Evolutionary conservation across 2,797 vertebrate genomes (phyloP), one percentile per base, ranked within the genome.

Genomic region (Enteromius treurensis): DNA sequence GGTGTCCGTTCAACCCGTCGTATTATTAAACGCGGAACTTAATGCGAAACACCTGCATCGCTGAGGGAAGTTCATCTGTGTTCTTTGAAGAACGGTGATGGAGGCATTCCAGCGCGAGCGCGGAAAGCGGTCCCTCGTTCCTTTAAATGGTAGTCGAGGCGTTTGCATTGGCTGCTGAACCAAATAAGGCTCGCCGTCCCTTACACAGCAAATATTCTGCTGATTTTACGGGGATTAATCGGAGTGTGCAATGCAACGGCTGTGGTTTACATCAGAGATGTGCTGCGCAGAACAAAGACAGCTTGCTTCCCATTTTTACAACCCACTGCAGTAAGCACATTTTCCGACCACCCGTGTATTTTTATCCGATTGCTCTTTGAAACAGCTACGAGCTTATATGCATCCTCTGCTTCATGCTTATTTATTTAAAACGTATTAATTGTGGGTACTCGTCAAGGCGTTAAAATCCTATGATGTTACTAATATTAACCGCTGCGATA

Each of bases 191-290:
- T 89, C 82, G 77, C 89, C 84, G 69, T 83, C 82, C 83, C 90
- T 92, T 91, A 92, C 92, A 91, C 93, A 92, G 91, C 91, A 91
- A 86, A 92, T 91, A 89, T 87, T 89, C 49, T 37, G 82, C 88
- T 88, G 88, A 80, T 88, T 89, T 88, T 86, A 78, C 77, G 89
- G 65, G 80, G 51, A 90, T 89, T 90, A 89, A 88, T 88, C 62
- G 64, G 37, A 60, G 74, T 21, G 68, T 73, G 86, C 55, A 81
- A 81, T 86, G 79, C 55, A 74, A 77, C 69, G 58, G 19, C 64
- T 58, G 45, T 64, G 62, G 55, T 62, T 82, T 76, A 62, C n/a
- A 55, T 65, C 29, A 76, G 79, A 49, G 67, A 64, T 55, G 67
- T 55, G 62, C 78, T 62, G 65, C 73, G 79, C 69, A 62, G 70